Conservation (phyloP, 2,113 vertebrate genomes). For the Corythornis vintsioides region DNA sequence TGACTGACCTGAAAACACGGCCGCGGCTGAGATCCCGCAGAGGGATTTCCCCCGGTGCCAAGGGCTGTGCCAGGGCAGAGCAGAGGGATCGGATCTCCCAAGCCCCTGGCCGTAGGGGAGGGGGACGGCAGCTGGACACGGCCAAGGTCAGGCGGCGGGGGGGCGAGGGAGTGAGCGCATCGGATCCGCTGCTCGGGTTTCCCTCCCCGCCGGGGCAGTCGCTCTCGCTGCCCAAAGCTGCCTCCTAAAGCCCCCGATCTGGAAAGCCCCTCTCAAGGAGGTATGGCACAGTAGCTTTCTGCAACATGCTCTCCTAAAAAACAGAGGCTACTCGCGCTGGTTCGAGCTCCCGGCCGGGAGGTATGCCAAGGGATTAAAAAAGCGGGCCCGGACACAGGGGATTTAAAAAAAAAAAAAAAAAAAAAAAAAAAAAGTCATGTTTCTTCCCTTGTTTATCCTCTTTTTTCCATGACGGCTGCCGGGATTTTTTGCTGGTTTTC, state of each 20-base stretch:
- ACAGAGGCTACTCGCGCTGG: not conserved
- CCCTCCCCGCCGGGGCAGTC: not conserved
- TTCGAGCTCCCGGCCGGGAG: not conserved
- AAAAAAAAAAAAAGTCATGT: not conserved
- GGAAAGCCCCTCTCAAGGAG: not conserved
- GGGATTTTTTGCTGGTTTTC: conserved; percentile 27
- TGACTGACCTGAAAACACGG: accelerated
- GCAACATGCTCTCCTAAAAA: not conserved
- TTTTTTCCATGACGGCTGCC: conserved; percentile 55
- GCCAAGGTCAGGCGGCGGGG: not conserved
- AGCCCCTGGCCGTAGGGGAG: not conserved
- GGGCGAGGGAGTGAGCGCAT: accelerated
- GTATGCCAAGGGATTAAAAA: conserved; percentile 5
- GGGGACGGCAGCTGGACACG: not conserved
- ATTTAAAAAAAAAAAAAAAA: not conserved
- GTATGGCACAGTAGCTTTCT: not conserved
- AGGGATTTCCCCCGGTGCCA: not conserved
- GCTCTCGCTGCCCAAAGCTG: not conserved
- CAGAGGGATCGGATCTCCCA: not conserved
- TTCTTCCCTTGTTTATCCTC: conserved; percentile 55
- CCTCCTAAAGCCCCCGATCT: not conserved
- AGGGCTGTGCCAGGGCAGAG: not conserved
- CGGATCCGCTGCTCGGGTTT: not conserved
- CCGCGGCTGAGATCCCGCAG: not conserved
- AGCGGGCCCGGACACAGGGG: not conserved